Percentiles rank a stretch among this genome's conserved stretches.
phyloP scores from a whole-genome alignment of 1,140 invertebrate species.

The Pseudomyrmex gracilis region DNA sequence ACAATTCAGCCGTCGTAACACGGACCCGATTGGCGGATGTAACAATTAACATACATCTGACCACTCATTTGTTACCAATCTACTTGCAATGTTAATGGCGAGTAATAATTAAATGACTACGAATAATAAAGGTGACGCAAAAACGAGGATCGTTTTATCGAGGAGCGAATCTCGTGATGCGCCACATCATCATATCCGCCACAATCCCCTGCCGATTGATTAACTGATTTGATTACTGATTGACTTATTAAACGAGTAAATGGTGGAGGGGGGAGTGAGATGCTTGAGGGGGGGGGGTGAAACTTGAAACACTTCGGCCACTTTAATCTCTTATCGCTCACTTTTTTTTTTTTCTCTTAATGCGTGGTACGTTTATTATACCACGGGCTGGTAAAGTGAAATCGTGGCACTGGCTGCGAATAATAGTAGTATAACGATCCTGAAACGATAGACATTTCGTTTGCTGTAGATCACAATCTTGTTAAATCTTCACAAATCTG shows the following conservation, averaged over 20 bases:
- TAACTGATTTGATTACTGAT: conserved; percentile 59
- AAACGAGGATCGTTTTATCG: conserved; percentile 47
- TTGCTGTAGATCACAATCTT: conserved; percentile 56
- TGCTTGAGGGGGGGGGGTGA: too few species aligned
- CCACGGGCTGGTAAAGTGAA: conserved; percentile 85
- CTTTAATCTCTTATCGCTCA: conserved; percentile 76
- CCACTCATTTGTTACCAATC: conserved; percentile 65
- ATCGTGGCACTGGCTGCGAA: conserved; percentile 85
- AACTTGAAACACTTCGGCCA: conserved; percentile 63
- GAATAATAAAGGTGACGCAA: conserved; percentile 37
- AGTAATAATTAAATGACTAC: conserved; percentile 52
- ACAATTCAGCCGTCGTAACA: conserved; percentile 36
- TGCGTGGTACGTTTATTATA: conserved; percentile 82
- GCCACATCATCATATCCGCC: not conserved
- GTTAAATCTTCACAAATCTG: conserved; percentile 20
- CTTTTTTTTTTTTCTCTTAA: conserved; percentile 78
- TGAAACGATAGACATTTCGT: conserved; percentile 76
- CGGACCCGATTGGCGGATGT: conserved; percentile 16
- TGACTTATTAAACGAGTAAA: conserved; percentile 64
- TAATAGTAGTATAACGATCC: conserved; percentile 83
- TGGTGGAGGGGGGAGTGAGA: conserved; percentile 55
- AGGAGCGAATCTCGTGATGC: conserved; percentile 50
- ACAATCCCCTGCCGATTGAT: conserved; percentile 12
- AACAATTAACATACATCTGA: not conserved
- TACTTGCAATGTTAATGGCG: conserved; percentile 69